Evolutionary conservation across 2,113 vertebrate species (phyloP), one percentile per base, ranked within the genome.

Genomic region (Dasypus novemcinctus): DNA sequence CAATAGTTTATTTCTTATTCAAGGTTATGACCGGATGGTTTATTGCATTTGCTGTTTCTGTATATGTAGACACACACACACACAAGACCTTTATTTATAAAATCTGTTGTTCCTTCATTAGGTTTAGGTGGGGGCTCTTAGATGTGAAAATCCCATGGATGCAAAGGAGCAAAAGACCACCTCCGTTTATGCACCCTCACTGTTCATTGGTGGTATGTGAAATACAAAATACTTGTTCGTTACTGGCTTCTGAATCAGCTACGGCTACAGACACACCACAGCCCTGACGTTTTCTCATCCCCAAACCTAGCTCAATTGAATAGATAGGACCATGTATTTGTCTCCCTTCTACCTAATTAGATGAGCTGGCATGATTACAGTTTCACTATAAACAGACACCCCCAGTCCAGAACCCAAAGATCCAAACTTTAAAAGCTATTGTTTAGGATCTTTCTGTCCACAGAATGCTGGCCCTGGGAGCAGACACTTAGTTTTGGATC

Each of bases 11-110:
- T 92, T 95, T 93, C 49, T 69, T 80, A 43, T 61, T 69, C 52
- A 72, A 78, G 54, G 52, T 72, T 59, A 54, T 46, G 86, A 71
- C 57, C 84, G 38, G 76, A 86, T 82, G 33, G 21, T 95, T 95
- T 94, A 94, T 76, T 92, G 91, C 89, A 95, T 92, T 94, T 95
- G 80, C 85, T 90, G 36, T 69, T 90, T 75, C 88, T 71, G 59
- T 68, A 71, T 31, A 29, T 23, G 63, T 2, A 76, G 68, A 46
- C 25, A 41, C 15, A 69, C 36, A 76, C 36, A 76, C 41, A 92
- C 33, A 25, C 36, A 79, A 69, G 57, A 71, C 75, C 41, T 76
- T 1, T 68, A 63, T 29, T n/a, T 84, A 21, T 25, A 88, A 72
- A 93, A 54, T 54, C 46, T 31, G 13, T 27, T 21, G 74, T 14